Percentiles rank a stretch among this genome's conserved stretches.
phyloP scores from a whole-genome alignment of 2,888 invertebrate species.

The Adineta ricciae region DNA sequence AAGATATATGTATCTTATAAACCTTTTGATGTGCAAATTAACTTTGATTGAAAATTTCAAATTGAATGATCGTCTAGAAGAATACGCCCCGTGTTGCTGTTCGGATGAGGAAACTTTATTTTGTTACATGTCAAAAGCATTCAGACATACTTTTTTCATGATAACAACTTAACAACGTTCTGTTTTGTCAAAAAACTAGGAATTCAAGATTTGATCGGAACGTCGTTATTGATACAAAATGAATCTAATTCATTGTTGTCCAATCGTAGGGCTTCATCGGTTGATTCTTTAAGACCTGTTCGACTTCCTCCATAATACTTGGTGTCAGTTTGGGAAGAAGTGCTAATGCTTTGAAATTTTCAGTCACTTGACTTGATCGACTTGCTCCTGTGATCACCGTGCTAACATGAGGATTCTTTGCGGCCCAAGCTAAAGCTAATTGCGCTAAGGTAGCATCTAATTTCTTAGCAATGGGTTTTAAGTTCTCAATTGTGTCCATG shows the following conservation, averaged over 20 bases:
- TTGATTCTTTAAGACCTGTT: not conserved
- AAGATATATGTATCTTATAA: not conserved
- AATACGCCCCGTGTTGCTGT: not conserved
- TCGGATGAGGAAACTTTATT: not conserved
- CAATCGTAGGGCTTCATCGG: not conserved
- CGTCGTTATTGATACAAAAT: not conserved
- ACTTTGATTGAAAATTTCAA: not conserved
- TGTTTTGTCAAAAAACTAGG: not conserved
- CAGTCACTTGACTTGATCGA: not conserved
- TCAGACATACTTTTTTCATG: not conserved
- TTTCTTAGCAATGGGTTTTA: constrained; percentile 62
- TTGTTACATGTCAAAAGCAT: not conserved
- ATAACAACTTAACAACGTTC: not conserved
- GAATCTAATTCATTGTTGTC: not conserved
- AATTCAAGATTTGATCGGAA: not conserved
- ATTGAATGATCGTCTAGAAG: not conserved
- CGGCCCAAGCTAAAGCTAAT: constrained; percentile 61
- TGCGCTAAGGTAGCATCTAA: constrained; percentile 83
- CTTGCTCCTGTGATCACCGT: not conserved
- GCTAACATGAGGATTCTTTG: not conserved
- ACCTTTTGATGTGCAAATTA: not conserved
- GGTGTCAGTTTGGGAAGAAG: not conserved
- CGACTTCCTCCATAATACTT: not conserved
- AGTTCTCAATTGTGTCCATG: not conserved
- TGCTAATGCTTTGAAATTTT: not conserved